Conservation (phyloP, 2,113 vertebrate genomes). For the Otocyon megalotis region DNA sequence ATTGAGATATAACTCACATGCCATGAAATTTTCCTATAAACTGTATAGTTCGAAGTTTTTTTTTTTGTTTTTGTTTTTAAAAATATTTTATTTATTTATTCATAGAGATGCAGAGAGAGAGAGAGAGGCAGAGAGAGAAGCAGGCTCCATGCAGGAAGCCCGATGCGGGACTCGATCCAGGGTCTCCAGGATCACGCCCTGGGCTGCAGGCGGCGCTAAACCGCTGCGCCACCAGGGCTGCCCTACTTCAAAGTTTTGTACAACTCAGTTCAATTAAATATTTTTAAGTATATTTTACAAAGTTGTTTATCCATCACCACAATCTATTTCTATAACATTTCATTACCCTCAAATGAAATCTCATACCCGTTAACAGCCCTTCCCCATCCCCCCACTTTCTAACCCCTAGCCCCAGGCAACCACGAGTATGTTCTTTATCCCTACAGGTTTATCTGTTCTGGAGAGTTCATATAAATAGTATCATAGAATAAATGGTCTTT, state of each 20-base stretch:
- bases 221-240: no score
- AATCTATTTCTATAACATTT: constrained; percentile 38
- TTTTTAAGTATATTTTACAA: neutral
- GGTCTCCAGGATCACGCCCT: no score
- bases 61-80: no score
- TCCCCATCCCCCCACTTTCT: neutral
- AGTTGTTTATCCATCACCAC: neutral
- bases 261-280: neutral
- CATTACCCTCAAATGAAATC: neutral
- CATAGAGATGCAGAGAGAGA: no score
- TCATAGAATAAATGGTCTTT: neutral
- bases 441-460: constrained; percentile 1
- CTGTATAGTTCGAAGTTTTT: neutral
- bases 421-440: neutral
- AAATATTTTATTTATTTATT: no score
- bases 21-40: neutral
- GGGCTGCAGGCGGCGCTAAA: no score
- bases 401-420: neutral
- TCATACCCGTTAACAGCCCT: neutral
- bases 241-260: neutral
- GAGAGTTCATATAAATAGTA: neutral
- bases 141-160: no score
- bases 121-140: no score
- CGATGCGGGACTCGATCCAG: no score
- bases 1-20: neutral